Evolutionary conservation across 2,797 vertebrate species (phyloP).

Genomic region (Myripristis jacobus): DNA sequence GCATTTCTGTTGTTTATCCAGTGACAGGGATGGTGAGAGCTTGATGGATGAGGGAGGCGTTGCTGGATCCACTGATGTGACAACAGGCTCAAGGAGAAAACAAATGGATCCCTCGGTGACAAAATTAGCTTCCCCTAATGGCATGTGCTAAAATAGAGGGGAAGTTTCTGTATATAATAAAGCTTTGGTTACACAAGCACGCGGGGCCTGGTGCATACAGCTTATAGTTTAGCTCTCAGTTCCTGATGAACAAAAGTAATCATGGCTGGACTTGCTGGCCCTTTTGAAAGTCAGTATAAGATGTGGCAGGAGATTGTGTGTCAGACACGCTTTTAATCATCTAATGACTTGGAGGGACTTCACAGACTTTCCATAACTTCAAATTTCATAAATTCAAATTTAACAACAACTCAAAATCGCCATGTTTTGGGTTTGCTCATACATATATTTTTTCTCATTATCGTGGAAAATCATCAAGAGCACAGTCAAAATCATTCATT

Average conservation of each 20-base stretch:
- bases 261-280: background rate
- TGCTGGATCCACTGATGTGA: slow-evolving; percentile 14
- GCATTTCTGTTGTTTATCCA: slow-evolving; percentile 5
- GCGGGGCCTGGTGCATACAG: background rate
- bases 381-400: too few relatives aligned
- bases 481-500: too few relatives aligned
- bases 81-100: slow-evolving; percentile 5
- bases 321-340: too few relatives aligned
- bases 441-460: too few relatives aligned
- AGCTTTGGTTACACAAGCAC: slow-evolving; percentile 24
- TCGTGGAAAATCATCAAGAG: too few relatives aligned
- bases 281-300: slow-evolving; percentile 8
- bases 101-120: slow-evolving; percentile 2
- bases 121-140: slow-evolving; percentile 13
- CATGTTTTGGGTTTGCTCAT: too few relatives aligned
- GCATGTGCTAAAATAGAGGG: slow-evolving; percentile 15
- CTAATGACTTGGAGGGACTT: too few relatives aligned
- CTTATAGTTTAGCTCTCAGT: background rate
- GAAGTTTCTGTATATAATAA: slow-evolving; percentile 43
- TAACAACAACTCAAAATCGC: too few relatives aligned
- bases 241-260: slow-evolving; percentile 18
- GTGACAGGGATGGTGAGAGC: slow-evolving; percentile 8
- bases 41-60: background rate
- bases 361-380: too few relatives aligned
- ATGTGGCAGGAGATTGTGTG: background rate